These are phyloP conservation scores for Drosophila prosaltans DNA, from an alignment of 1,140 invertebrate species.

Conservation along the genomic window DNA sequence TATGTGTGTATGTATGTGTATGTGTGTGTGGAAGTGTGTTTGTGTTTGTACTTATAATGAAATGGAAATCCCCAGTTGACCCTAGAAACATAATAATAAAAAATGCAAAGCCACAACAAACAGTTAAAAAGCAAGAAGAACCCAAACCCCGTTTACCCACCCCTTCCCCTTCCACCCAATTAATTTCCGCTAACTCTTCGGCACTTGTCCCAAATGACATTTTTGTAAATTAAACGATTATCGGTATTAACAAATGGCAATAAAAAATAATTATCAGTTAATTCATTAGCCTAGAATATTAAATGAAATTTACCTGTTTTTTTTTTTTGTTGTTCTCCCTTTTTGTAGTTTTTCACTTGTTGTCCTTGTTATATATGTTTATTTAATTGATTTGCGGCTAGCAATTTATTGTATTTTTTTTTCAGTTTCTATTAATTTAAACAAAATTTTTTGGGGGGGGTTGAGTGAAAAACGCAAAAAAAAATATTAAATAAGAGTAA, in stretches of 20 bases:
- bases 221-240: constrained; percentile 57
- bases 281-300: constrained; percentile 61
- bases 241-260: constrained; percentile 55
- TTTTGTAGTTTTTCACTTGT: neutral
- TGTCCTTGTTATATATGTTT: constrained; percentile 15
- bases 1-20: neutral
- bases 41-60: constrained; percentile 3
- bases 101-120: constrained; percentile 34
- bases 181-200: neutral
- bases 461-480: neutral
- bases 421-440: constrained; percentile 6
- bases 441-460: neutral
- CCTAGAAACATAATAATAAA: constrained; percentile 1
- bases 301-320: constrained; percentile 57
- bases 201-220: constrained; percentile 1
- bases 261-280: constrained; percentile 61
- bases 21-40: neutral
- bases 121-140: constrained; percentile 26
- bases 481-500: neutral
- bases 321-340: neutral
- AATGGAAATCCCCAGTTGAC: constrained; percentile 8
- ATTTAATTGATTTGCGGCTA: constrained; percentile 32
- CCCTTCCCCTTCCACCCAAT: neutral
- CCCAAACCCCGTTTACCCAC: constrained; percentile 4
- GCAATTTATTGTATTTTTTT: constrained; percentile 19